These are phyloP conservation scores for Andrena bucephala DNA, from an alignment of 2,888 invertebrate species.

Conservation along the genomic window DNA sequence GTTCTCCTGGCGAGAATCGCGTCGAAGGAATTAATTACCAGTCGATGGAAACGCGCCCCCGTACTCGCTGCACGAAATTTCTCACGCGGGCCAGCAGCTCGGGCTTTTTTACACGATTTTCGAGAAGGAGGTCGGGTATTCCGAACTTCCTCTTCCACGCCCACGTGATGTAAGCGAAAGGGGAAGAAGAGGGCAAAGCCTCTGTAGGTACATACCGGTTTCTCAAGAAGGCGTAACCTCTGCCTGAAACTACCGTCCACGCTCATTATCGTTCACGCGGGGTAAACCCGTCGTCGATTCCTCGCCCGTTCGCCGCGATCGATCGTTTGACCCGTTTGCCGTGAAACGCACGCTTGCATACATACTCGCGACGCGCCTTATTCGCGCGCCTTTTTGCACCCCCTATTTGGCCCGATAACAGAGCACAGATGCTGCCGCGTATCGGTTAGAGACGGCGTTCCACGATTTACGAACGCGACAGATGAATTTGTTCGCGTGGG, in stretches of 20 bases:
- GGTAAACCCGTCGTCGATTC: constrained; percentile 67
- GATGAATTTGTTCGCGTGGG: constrained; percentile 2
- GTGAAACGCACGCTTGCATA: constrained; percentile 54
- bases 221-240: constrained; percentile 77
- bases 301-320: constrained; percentile 48
- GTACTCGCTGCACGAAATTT: background rate
- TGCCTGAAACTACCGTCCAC: constrained; percentile 77
- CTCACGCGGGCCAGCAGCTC: background rate
- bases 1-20: background rate
- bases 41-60: background rate
- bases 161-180: constrained; percentile 58
- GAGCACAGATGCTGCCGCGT: background rate
- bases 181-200: constrained; percentile 62
- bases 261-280: constrained; percentile 75
- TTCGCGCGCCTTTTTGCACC: background rate
- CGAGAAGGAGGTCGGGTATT: constrained; percentile 52
- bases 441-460: background rate
- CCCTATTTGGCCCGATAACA: constrained; percentile 9
- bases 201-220: constrained; percentile 74
- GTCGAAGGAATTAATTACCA: background rate
- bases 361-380: constrained; percentile 37
- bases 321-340: constrained; percentile 63
- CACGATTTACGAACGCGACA: background rate
- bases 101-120: constrained; percentile 41
- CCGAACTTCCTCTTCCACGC: constrained; percentile 55